Evolutionary conservation across 2,797 vertebrate genomes (phyloP), one percentile per base, ranked within the genome.

Genomic region (Intellagama lesueurii): DNA sequence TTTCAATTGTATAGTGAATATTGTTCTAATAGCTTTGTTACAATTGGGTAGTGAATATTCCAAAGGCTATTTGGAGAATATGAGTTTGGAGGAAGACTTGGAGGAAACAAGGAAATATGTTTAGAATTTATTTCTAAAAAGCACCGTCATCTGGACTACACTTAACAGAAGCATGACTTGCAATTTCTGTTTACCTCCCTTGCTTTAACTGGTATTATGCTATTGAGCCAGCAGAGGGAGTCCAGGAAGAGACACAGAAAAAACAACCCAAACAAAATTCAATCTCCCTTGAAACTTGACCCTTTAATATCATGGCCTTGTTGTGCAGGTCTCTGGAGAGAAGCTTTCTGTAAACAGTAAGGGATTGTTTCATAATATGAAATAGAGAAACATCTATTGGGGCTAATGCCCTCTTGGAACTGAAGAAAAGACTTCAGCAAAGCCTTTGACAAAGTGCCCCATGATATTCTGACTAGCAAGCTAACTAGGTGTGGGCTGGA

Each of bases 181-280:
- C 68, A 64, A 73, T 35, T 30, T 70, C 17, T 69, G 40, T 40
- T 80, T 73, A 81, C n/a, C 11, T 11, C 52, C 35, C 30, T 81
- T 76, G 5, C 44, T 32, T 44, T 35, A 52, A 19, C 19, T 77
- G 47, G 72, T n/a, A 40, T 76, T 81, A n/a, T 81, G 70, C 16
- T 85, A 17, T 52, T 76, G 47, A 44, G 44, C 82, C 90, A 91
- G 82, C 82, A 91, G 86, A 88, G 77, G 77, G 82, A 56, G 82
- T n/a, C 40, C 76, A 56, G 4, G 60, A 28, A 76, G 78, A 86
- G 81, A 44, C 11, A 60, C 52, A 32, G 70, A 85, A 81, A 17
- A 32, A 60, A 28, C 30, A 49, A 40, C 47, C 30, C 26, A 79
- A 90, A 72, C 60, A n/a, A 35, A 28, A 90, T 30, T 75, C 64